Conservation (phyloP, 1,140 invertebrate species). For the Bombus superbus region DNA sequence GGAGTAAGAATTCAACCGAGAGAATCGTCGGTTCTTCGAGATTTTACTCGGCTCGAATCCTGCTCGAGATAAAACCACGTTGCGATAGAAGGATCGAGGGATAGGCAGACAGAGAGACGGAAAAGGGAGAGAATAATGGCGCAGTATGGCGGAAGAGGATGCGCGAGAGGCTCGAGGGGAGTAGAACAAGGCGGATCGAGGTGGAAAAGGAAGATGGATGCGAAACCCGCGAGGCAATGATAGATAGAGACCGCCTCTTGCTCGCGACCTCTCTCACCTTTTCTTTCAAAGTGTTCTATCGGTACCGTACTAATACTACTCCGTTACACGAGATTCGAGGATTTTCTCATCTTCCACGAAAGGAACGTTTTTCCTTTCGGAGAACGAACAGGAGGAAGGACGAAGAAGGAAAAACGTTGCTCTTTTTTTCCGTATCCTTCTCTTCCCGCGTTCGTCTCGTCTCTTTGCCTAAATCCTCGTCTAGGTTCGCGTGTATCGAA, state of each 20-base stretch:
- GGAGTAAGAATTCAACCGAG: neutral
- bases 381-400: neutral
- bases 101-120: neutral
- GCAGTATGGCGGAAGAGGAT: neutral
- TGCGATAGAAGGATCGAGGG: neutral
- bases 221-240: conserved; percentile 55
- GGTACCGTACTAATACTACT: neutral
- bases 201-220: conserved; percentile 20
- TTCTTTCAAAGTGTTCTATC: conserved; percentile 21
- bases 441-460: conserved; percentile 14
- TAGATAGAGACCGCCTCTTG: conserved; percentile 23
- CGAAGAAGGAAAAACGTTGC: neutral
- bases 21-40: neutral
- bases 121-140: neutral
- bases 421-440: conserved; percentile 26
- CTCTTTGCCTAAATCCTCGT: conserved; percentile 51
- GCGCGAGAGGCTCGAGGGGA: neutral
- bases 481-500: conserved; percentile 56
- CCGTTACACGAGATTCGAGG: neutral
- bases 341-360: neutral
- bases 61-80: neutral
- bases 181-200: neutral
- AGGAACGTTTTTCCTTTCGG: neutral
- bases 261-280: conserved; percentile 32
- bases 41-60: neutral